Percentiles rank a stretch among this genome's conserved stretches.
These are phyloP conservation scores for Phoeniculus purpureus DNA, from an alignment of 2,797 vertebrate genomes.

Conservation along the genomic window DNA sequence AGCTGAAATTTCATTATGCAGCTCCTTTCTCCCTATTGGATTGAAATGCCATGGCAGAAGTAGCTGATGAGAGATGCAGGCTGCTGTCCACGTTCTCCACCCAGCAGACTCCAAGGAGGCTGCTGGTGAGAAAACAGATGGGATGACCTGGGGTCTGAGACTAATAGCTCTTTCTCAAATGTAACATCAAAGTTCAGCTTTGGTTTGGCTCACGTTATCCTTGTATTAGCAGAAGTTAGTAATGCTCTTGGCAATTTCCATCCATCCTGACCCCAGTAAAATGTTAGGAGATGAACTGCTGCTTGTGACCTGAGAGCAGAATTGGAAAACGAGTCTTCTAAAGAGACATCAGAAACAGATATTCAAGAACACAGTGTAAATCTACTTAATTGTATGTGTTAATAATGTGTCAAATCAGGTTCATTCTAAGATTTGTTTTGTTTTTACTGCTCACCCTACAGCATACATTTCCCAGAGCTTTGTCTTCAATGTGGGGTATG, in stretches of 20 bases:
- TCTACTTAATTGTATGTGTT: background rate
- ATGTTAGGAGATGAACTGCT: background rate
- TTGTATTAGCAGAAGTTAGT: background rate
- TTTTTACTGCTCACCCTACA: background rate
- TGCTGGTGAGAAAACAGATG: background rate
- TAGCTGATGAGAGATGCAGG: accelerated
- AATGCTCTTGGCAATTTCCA: background rate
- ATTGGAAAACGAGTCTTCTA: background rate
- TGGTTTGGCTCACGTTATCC: background rate
- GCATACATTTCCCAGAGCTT: background rate
- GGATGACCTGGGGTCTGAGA: background rate
- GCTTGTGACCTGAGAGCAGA: background rate
- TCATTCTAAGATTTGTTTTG: background rate
- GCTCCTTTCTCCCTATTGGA: background rate
- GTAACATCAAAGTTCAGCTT: background rate
- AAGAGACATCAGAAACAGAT: background rate
- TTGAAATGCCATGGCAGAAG: accelerated
- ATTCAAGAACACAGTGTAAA: background rate
- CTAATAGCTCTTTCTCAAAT: background rate
- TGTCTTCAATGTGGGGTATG: background rate
- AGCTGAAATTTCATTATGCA: background rate
- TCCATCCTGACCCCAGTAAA: background rate
- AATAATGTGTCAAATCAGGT: background rate
- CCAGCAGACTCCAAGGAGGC: background rate
- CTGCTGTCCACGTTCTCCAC: background rate